A percentile compares a stretch with the other conserved stretches of the same genome.
Conservation (phyloP, 2,888 invertebrate genomes). For the Odontomyia ornata region DNA sequence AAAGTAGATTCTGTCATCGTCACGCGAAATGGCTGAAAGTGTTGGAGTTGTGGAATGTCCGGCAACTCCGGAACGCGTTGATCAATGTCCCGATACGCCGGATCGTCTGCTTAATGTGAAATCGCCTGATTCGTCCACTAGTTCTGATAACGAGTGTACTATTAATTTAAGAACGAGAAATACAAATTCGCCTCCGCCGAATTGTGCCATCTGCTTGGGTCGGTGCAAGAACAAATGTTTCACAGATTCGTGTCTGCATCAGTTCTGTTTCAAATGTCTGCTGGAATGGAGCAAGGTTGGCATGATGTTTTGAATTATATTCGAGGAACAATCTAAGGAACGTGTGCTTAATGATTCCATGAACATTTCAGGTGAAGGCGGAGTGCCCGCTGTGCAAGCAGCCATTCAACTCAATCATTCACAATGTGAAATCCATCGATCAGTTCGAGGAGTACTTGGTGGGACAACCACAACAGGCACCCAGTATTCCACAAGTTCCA, state of each 20-base stretch:
- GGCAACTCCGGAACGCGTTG: slow-evolving; percentile 51
- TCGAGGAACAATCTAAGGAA: background rate
- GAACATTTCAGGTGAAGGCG: slow-evolving; percentile 77
- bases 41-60: slow-evolving; percentile 49
- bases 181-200: slow-evolving; percentile 77
- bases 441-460: slow-evolving; percentile 88
- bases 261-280: slow-evolving; percentile 93
- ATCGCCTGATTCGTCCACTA: slow-evolving; percentile 57
- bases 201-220: slow-evolving; percentile 93
- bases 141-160: slow-evolving; percentile 65
- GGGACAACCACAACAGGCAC: slow-evolving; percentile 53
- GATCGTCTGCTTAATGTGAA: slow-evolving; percentile 49
- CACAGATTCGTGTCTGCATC: slow-evolving; percentile 91
- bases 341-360: background rate
- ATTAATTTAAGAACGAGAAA: slow-evolving; percentile 66
- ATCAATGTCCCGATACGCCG: slow-evolving; percentile 52
- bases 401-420: slow-evolving; percentile 88
- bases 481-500: slow-evolving; percentile 42
- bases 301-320: background rate
- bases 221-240: slow-evolving; percentile 87
- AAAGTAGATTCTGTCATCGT: background rate
- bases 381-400: slow-evolving; percentile 96
- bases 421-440: slow-evolving; percentile 86
- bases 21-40: slow-evolving; percentile 45
- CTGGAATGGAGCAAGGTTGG: slow-evolving; percentile 90